These are phyloP conservation scores for Thyatira batis DNA, from an alignment of 2,888 invertebrate genomes.

Conservation along the genomic window DNA sequence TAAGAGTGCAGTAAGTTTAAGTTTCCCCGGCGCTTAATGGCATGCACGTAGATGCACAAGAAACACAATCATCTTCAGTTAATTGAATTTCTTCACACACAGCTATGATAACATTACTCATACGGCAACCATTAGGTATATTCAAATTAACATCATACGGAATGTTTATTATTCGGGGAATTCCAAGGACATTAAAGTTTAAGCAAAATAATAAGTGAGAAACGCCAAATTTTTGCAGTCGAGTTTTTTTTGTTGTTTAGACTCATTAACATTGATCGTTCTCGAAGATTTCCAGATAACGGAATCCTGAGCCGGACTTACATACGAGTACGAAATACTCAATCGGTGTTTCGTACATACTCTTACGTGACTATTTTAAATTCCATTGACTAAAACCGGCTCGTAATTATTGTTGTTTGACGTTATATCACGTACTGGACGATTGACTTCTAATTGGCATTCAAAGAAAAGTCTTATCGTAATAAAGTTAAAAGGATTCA, in stretches of 20 bases:
- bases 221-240: neutral
- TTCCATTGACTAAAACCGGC: conserved; percentile 38
- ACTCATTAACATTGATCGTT: conserved; percentile 19
- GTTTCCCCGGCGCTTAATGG: conserved; percentile 28
- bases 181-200: conserved; percentile 27
- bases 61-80: conserved; percentile 40
- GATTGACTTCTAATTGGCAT: conserved; percentile 36
- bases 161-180: conserved; percentile 35
- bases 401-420: conserved; percentile 20
- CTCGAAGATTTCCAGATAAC: conserved; percentile 37
- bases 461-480: conserved; percentile 23
- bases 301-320: conserved; percentile 46
- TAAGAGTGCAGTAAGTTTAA: conserved; percentile 12
- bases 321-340: conserved; percentile 41
- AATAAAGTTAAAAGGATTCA: conserved; percentile 12
- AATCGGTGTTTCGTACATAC: conserved; percentile 31
- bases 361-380: conserved; percentile 51
- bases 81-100: conserved; percentile 48
- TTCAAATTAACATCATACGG: conserved; percentile 18
- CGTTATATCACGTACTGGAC: conserved; percentile 47
- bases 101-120: conserved; percentile 40
- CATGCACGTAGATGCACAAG: conserved; percentile 25
- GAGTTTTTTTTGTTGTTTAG: neutral
- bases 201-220: conserved; percentile 18
- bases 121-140: conserved; percentile 27